These are phyloP conservation scores for Catalaphyllia jardinei DNA, from an alignment of 64 coral and sea anemone species.

Conservation along the genomic window DNA sequence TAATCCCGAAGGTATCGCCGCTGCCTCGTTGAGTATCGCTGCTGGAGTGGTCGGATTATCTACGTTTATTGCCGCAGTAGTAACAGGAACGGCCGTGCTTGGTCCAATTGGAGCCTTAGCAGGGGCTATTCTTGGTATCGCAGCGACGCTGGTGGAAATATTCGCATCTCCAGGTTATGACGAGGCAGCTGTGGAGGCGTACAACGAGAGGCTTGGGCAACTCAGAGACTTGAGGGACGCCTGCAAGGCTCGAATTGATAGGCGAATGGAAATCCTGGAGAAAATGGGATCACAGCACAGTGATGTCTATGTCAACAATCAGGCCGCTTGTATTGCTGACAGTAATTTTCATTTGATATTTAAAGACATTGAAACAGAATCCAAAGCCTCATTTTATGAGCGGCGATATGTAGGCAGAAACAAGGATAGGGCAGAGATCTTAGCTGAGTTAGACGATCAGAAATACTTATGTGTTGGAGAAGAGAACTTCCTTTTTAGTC, in stretches of 20 bases:
- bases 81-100: neutral
- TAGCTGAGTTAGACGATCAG: neutral
- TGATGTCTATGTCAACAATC: slow-evolving; percentile 28
- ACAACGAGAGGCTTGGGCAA: slow-evolving; percentile 4
- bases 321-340: neutral
- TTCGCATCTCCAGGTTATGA: neutral
- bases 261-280: neutral
- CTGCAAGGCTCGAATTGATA: neutral
- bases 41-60: neutral
- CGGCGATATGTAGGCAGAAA: neutral
- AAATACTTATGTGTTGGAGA: neutral
- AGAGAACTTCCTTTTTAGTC: neutral
- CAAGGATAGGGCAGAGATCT: neutral
- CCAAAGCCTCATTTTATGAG: neutral
- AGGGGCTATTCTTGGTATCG: slow-evolving; percentile 1
- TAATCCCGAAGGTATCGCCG: slow-evolving; percentile 12
- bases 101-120: neutral
- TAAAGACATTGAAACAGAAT: neutral
- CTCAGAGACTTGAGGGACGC: neutral
- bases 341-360: neutral
- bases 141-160: neutral
- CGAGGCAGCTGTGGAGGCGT: neutral
- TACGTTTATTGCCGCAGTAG: neutral
- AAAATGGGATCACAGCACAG: neutral
- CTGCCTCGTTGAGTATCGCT: slow-evolving; percentile 17